Percentiles rank a stretch among this genome's conserved stretches.
Evolutionary conservation across 2,113 vertebrate species (phyloP).

Genomic region (Hipposideros armiger): DNA sequence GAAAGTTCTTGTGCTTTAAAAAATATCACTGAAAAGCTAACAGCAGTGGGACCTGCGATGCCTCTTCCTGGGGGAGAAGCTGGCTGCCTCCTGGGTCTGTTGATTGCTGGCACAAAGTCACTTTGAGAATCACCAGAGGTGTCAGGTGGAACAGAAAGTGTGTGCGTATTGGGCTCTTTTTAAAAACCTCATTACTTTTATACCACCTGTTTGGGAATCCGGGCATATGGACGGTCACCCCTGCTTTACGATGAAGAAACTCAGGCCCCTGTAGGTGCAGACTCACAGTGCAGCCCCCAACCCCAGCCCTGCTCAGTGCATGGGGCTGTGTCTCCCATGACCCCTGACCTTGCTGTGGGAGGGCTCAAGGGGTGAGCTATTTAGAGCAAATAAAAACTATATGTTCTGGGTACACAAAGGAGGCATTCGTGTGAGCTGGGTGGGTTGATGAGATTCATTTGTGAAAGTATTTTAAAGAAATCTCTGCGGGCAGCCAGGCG

Average conservation of each 20-base stretch:
- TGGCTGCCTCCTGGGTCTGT: no score
- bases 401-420: slow-evolving; percentile 87
- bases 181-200: accelerated
- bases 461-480: slow-evolving; percentile 72
- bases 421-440: slow-evolving; percentile 78
- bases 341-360: slow-evolving; percentile 71
- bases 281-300: accelerated
- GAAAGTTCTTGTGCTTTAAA: no score
- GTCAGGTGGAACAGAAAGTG: accelerated
- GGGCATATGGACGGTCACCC: accelerated
- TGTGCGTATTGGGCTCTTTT: accelerated
- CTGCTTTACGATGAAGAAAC: accelerated
- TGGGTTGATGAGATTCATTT: slow-evolving; percentile 85
- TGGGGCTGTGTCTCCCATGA: neutral
- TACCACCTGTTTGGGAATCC: neutral
- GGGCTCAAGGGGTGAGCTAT: slow-evolving; percentile 75
- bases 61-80: no score
- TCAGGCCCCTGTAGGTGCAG: neutral
- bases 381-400: slow-evolving; percentile 83
- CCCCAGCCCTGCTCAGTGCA: accelerated
- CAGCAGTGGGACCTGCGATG: no score
- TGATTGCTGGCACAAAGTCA: accelerated
- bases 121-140: accelerated
- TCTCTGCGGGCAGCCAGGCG: slow-evolving; percentile 81
- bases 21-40: neutral